Base-by-base conservation (phyloP, 2,113 vertebrate genomes). In the Ptilorrhoa leucosticta region DNA sequence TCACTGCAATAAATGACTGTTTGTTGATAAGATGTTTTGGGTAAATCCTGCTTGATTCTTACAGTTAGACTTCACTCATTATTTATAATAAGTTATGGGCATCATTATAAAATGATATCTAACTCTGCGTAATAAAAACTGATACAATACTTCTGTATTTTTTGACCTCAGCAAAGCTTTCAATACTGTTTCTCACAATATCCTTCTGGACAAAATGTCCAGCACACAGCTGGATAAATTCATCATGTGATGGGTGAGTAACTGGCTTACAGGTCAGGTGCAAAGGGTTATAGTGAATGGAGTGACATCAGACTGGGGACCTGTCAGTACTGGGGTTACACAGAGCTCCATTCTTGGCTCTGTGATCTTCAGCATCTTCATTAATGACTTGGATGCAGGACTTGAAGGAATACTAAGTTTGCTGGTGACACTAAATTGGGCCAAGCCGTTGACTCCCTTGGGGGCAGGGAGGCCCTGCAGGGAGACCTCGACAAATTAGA, bases 181-280 rank as follows among this genome's bases (percentile, higher is more conserved):
- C 27, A 13, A 3, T 81, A 13, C 15, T 50, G 18, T 37, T 13
- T 71, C 15, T 44, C 13, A 37, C 27, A 30, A 15, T 44, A n/a
- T 44, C 33, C 18, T 80, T 56, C 31, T 44, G 33, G 31, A 58
- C 7, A 51, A 73, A 89, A 44, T 28, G 5, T 65, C 27, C 51
- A 73, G 14, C 18, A 28, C 18, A 50, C 26, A 57, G 51, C 27
- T 54, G 54, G 42, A 71, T 63, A 40, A 54, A n/a, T 4, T 9
- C 31, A 40, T 48, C 31, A 56, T 12, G 6, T 4, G 30, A 26
- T 63, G 48, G 13, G 9, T 63, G n/a, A 63, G 16, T 24, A 54
- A 2, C 30, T n/a, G n/a, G 28, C 8, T 30, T n/a, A 79, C 0
- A 0, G 47, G 20, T 45, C 4, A 1, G n/a, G 6, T 39, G 14